Evolutionary conservation across 1,140 invertebrate species (phyloP), one percentile per base, ranked within the genome.

Genomic region (Muscidifurax raptorellus): DNA sequence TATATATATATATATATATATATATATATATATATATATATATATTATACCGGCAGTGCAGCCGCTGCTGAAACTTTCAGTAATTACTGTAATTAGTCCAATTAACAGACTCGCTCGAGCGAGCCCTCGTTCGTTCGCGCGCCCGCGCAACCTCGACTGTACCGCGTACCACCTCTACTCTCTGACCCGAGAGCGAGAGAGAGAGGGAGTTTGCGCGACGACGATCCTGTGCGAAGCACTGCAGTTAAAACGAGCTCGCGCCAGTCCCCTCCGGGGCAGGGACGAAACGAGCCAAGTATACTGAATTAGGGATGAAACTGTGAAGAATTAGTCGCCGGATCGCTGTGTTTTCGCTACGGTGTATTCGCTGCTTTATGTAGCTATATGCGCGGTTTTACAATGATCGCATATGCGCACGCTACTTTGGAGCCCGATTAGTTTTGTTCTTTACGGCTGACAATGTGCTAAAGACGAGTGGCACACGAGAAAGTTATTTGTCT

Each of bases 31-130:
- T 59, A n/a, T 59, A 59, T 28, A n/a, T 64, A 40, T 40, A 40
- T 40, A 40, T 9, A 40, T 40, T 40, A n/a, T 64, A 1, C 4
- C 30, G 44, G 13, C 40, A 28, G 28, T 44, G 71, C 76, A 76
- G 83, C 88, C 32, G 90, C 88, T 88, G 90, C 89, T 91, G 90
- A 93, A 92, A 93, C 91, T 92, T 92, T 92, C 91, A 91, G 91
- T 92, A 93, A 93, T 93, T 93, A 93, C 91, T 88, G 91, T 92
- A 93, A 92, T 93, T 92, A 92, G 91, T 93, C 91, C 91, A 93
- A 93, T 93, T 92, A 93, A 92, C 92, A 91, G 90, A 92, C 91
- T 92, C 91, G 91, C 91, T 92, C 88, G 90, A 91, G 89, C 89
- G 88, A 87, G 87, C 89, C 89, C 89, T 87, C 84, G 86, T 85